phyloP scores from a whole-genome alignment of 2,888 invertebrate genomes.

The Nyleta sp. region DNA sequence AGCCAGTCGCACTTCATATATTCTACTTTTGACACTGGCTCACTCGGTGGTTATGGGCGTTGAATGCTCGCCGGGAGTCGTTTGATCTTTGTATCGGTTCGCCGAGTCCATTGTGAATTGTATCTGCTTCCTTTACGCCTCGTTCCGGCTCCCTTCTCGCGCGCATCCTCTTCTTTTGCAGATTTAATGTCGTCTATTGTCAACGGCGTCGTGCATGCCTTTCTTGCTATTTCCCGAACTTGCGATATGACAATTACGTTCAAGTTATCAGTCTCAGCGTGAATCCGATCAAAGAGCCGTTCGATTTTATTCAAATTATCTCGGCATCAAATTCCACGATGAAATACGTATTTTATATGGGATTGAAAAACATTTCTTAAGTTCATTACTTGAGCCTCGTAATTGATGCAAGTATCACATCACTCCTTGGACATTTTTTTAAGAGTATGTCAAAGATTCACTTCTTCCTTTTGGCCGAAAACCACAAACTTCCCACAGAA shows the following conservation, averaged over 20 bases:
- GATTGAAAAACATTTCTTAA: conserved; percentile 18
- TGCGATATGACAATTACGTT: conserved; percentile 76
- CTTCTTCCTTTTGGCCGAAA: no score
- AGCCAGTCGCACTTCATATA: conserved; percentile 49
- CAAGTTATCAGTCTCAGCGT: conserved; percentile 71
- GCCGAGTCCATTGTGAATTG: conserved; percentile 79
- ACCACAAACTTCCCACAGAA: no score
- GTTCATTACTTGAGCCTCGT: conserved; percentile 4
- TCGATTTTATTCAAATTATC: conserved; percentile 63
- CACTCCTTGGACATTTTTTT: no score
- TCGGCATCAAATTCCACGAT: conserved; percentile 21
- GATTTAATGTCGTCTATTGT: conserved; percentile 78
- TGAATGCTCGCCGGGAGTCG: conserved; percentile 72
- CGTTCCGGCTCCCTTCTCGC: conserved; percentile 65
- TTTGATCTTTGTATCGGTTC: conserved; percentile 82
- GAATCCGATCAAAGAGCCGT: conserved; percentile 63
- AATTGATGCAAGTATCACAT: no score
- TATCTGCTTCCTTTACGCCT: conserved; percentile 71
- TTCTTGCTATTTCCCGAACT: conserved; percentile 71
- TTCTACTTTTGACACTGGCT: conserved; percentile 59
- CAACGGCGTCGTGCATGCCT: conserved; percentile 74
- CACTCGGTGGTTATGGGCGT: conserved; percentile 73
- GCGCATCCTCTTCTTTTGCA: conserved; percentile 74
- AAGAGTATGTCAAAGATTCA: no score
- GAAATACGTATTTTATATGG: conserved; percentile 12